These are phyloP conservation scores for Brachypalpus laphriformis DNA, from an alignment of 2,888 invertebrate species.

Conservation along the genomic window DNA sequence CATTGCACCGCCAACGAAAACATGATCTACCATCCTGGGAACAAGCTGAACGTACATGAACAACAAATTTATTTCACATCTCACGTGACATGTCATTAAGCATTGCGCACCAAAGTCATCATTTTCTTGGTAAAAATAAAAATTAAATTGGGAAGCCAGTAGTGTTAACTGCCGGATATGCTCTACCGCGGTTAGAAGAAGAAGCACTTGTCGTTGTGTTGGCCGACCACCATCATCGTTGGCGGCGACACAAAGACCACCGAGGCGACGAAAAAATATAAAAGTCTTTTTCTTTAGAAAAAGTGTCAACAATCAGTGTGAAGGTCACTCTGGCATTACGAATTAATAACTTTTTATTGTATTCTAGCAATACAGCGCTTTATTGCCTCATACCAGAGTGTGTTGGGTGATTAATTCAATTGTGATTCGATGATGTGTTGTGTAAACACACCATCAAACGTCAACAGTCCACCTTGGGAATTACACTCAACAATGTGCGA, in stretches of 20 bases:
- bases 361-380: no score
- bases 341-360: constrained; percentile 20
- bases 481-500: background rate
- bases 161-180: constrained; percentile 55
- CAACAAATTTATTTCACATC: constrained; percentile 15
- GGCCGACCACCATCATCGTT: constrained; percentile 42
- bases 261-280: background rate
- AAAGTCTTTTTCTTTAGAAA: constrained; percentile 40
- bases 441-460: constrained; percentile 6
- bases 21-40: constrained; percentile 48
- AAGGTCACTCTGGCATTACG: constrained; percentile 44
- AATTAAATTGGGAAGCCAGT: constrained; percentile 46
- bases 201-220: constrained; percentile 42
- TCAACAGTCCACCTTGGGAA: constrained; percentile 16
- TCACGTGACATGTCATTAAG: constrained; percentile 38
- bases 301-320: constrained; percentile 64
- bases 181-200: constrained; percentile 39
- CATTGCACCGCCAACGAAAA: constrained; percentile 52
- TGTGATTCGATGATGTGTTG: constrained; percentile 42
- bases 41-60: constrained; percentile 1
- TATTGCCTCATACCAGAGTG: constrained; percentile 24
- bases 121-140: constrained; percentile 41
- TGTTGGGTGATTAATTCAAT: constrained; percentile 62
- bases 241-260: constrained; percentile 14
- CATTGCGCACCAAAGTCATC: constrained; percentile 48